Evolutionary conservation across 2,888 invertebrate genomes (phyloP).

Genomic region (Agrochola lychnidis): DNA sequence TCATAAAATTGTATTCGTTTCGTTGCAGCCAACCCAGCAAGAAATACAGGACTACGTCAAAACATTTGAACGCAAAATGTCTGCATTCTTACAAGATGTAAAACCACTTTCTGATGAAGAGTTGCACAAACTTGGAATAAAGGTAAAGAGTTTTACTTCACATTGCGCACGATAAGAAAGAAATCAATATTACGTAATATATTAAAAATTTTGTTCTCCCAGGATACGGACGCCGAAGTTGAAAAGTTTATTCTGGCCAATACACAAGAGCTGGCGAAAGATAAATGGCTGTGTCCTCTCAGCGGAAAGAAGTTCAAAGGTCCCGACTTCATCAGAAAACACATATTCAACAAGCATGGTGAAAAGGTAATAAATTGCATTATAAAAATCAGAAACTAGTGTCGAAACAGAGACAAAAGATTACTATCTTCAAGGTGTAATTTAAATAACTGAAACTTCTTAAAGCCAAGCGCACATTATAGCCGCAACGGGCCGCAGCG

Average conservation of each 20-base stretch:
- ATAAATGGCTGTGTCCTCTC: slow-evolving; percentile 99
- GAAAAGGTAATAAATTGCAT: slow-evolving; percentile 92
- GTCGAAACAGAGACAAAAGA: not conserved
- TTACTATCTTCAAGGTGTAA: not conserved
- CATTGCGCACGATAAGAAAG: not conserved
- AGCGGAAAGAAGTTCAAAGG: slow-evolving; percentile 99
- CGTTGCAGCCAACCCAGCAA: slow-evolving; percentile 91
- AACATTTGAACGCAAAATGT: slow-evolving; percentile 97
- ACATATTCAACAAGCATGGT: slow-evolving; percentile 98
- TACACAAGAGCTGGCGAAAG: slow-evolving; percentile 98
- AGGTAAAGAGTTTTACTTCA: slow-evolving; percentile 81
- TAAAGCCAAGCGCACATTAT: not conserved
- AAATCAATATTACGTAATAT: not conserved
- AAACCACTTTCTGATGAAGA: slow-evolving; percentile 94
- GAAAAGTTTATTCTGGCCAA: slow-evolving; percentile 99
- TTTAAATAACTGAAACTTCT: not conserved
- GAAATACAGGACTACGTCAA: slow-evolving; percentile 94
- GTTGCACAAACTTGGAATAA: slow-evolving; percentile 95
- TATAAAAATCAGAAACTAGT: not conserved
- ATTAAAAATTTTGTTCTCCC: slow-evolving; percentile 66
- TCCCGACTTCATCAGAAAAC: slow-evolving; percentile 99
- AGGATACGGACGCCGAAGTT: slow-evolving; percentile 93
- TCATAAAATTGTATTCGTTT: not conserved
- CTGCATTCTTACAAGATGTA: slow-evolving; percentile 95
- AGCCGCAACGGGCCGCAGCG: not conserved